Conservation (phyloP, 2,797 vertebrate genomes). For the Argyrosomus regius region DNA sequence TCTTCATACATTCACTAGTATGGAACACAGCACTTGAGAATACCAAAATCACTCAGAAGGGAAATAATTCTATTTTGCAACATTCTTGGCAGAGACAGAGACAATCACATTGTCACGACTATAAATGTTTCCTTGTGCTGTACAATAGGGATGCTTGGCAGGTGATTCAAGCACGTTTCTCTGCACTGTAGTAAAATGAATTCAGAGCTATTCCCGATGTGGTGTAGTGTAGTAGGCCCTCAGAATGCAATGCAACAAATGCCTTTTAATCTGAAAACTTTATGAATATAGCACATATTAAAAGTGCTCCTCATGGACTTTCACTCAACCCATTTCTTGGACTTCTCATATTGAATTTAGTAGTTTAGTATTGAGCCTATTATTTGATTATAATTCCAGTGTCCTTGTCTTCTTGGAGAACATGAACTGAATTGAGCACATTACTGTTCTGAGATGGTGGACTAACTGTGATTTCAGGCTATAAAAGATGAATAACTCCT, state of each 20-base stretch:
- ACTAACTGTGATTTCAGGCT: neutral
- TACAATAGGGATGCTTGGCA: conserved; percentile 34
- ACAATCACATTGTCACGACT: conserved; percentile 49
- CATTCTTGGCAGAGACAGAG: conserved; percentile 49
- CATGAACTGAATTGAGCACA: neutral
- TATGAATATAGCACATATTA: neutral
- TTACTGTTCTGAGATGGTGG: neutral
- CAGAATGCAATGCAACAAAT: neutral
- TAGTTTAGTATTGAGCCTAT: neutral
- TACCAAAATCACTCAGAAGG: conserved; percentile 21
- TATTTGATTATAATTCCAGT: neutral
- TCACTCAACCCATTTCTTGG: neutral
- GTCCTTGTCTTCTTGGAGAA: neutral
- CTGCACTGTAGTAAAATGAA: conserved; percentile 8
- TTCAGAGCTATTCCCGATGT: conserved; percentile 4
- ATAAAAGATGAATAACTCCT: conserved; percentile 14
- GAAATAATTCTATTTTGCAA: conserved; percentile 31
- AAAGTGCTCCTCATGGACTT: neutral
- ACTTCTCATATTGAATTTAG: neutral
- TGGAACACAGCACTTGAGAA: conserved; percentile 26
- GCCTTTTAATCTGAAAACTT: neutral
- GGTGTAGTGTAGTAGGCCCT: neutral
- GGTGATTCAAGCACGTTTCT: conserved; percentile 8
- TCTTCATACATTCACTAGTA: conserved; percentile 22
- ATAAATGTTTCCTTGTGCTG: conserved; percentile 35